Evolutionary conservation across 2,888 invertebrate species (phyloP).

Genomic region (Eupithecia subumbrata): DNA sequence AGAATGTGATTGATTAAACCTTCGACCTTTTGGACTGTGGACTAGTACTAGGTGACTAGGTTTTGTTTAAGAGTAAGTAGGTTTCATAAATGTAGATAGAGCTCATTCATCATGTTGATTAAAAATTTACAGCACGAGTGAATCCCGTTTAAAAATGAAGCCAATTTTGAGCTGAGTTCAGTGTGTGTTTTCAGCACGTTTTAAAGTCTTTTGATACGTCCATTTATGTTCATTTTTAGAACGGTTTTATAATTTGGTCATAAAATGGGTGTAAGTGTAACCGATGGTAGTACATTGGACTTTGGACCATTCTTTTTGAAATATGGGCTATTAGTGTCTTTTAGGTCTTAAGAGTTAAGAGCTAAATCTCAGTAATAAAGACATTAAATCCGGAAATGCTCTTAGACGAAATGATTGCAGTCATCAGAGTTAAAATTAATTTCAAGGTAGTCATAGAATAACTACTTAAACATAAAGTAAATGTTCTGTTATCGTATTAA

Average conservation of each 20-base stretch:
- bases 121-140: neutral
- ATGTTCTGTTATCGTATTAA: neutral
- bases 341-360: slow-evolving; percentile 27
- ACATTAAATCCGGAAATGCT: neutral
- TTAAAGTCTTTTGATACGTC: neutral
- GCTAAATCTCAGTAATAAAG: slow-evolving; percentile 22
- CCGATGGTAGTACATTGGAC: slow-evolving; percentile 32
- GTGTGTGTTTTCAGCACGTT: neutral
- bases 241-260: neutral
- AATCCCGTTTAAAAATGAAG: neutral
- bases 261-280: slow-evolving; percentile 2
- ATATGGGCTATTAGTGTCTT: slow-evolving; percentile 39
- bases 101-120: slow-evolving; percentile 3
- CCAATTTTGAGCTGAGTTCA: neutral
- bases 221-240: slow-evolving; percentile 1
- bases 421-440: neutral
- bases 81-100: neutral
- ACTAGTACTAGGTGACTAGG: slow-evolving; percentile 44
- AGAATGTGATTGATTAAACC: slow-evolving; percentile 73
- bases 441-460: neutral
- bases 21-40: slow-evolving; percentile 54
- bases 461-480: neutral
- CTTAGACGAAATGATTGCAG: neutral
- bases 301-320: slow-evolving; percentile 34
- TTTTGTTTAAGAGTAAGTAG: slow-evolving; percentile 22